A percentile compares a stretch with the other conserved stretches of the same genome.
phyloP scores from a whole-genome alignment of 2,797 vertebrate genomes.

The Ceryle rudis region DNA sequence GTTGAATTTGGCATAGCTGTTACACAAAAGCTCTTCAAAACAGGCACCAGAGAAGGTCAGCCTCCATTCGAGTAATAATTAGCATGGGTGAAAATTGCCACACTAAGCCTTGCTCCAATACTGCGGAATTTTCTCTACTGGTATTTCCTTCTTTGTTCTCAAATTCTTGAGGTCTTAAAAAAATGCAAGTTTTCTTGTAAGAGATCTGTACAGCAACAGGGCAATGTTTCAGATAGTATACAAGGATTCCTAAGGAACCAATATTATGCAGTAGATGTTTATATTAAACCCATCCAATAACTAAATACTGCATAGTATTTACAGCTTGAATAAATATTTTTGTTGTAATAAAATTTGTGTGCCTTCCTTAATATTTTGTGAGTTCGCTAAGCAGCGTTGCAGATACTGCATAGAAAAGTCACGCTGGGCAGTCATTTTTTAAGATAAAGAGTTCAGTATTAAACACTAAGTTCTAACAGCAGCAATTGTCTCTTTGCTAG shows the following conservation, averaged over 20 bases:
- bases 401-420: rapidly evolving
- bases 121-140: neutral
- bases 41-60: neutral
- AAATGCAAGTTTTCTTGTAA: constrained; percentile 35
- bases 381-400: neutral
- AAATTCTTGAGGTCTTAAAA: constrained; percentile 9
- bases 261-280: constrained; percentile 74
- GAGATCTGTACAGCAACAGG: constrained; percentile 68
- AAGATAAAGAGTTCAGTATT: neutral
- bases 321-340: constrained; percentile 81
- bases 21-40: neutral
- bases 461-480: neutral
- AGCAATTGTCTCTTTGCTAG: neutral
- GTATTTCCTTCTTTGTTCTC: constrained; percentile 4
- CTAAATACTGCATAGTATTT: constrained; percentile 74
- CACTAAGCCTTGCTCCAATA: neutral
- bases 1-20: neutral
- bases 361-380: neutral
- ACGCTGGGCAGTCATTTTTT: neutral
- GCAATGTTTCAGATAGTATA: constrained; percentile 55
- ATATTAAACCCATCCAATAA: constrained; percentile 73
- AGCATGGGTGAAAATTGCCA: neutral
- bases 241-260: constrained; percentile 74
- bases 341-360: constrained; percentile 49
- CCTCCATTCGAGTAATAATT: neutral